Percentiles rank a stretch among this genome's conserved stretches.
Conservation (phyloP, 1,140 invertebrate species). For the Lineus longissimus region DNA sequence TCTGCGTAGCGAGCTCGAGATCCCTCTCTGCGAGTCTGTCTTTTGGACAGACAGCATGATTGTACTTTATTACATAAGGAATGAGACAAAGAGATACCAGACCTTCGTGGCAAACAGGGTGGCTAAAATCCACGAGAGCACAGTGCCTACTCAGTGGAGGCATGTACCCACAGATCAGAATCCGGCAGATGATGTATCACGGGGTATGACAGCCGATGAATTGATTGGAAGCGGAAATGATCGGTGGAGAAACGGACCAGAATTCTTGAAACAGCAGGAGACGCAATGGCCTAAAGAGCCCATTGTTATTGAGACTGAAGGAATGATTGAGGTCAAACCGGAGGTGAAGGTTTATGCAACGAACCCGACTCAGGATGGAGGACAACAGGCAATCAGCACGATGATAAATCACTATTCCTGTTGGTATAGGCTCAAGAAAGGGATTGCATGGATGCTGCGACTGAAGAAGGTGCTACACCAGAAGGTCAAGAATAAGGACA, state of each 20-base stretch:
- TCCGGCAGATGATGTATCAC: slow-evolving; percentile 27
- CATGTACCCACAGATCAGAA: slow-evolving; percentile 12
- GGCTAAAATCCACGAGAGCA: background rate
- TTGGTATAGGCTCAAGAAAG: slow-evolving; percentile 10
- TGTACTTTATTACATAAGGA: slow-evolving; percentile 11
- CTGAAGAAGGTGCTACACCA: too few species aligned
- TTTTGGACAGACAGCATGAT: slow-evolving; percentile 18
- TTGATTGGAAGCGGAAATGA: background rate
- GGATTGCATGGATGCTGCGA: background rate
- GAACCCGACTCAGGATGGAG: background rate
- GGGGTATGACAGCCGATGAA: slow-evolving; percentile 12
- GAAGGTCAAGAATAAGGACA: too few species aligned
- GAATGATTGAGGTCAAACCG: background rate
- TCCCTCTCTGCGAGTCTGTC: background rate
- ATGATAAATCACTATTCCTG: slow-evolving; percentile 9
- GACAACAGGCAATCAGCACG: background rate
- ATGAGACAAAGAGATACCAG: background rate
- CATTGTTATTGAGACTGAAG: background rate
- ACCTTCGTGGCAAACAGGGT: too few species aligned
- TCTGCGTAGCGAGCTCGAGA: too few species aligned
- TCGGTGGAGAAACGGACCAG: slow-evolving; percentile 18
- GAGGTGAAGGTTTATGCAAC: background rate
- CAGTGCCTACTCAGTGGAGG: background rate
- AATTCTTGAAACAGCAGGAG: slow-evolving; percentile 15
- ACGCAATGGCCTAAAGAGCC: slow-evolving; percentile 11